These are phyloP conservation scores for Callocephalon fimbriatum DNA, from an alignment of 2,113 vertebrate genomes.

Conservation along the genomic window DNA sequence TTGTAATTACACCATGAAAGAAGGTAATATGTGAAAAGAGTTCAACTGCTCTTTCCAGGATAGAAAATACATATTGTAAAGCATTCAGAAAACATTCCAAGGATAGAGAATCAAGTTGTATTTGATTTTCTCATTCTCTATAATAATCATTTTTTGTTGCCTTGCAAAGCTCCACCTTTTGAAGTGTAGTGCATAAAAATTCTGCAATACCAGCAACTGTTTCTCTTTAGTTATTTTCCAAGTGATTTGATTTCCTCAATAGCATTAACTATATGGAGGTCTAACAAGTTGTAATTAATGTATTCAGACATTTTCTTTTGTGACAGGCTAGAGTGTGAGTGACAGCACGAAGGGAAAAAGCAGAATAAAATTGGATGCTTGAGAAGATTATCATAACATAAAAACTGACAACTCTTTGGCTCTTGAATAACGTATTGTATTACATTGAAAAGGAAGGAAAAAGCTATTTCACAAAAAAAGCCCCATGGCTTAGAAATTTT, in stretches of 20 bases:
- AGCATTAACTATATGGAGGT: slow-evolving; percentile 18
- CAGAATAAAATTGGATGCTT: slow-evolving; percentile 1
- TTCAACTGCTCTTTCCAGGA: neutral
- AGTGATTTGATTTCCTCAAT: slow-evolving; percentile 60
- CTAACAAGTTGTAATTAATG: slow-evolving; percentile 64
- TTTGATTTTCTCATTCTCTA: slow-evolving; percentile 36
- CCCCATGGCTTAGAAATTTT: neutral
- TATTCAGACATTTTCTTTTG: slow-evolving; percentile 50
- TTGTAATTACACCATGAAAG: slow-evolving; percentile 31
- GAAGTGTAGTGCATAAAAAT: neutral
- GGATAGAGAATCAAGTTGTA: neutral
- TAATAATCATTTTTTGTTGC: slow-evolving; percentile 31
- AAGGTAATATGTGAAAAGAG: neutral
- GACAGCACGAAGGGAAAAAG: slow-evolving; percentile 8
- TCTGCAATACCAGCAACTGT: neutral
- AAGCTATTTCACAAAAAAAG: neutral
- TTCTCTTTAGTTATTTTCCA: slow-evolving; percentile 65
- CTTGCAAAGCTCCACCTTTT: slow-evolving; percentile 22
- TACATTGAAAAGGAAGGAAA: neutral
- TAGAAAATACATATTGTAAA: neutral
- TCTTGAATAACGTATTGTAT: neutral
- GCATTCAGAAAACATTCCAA: slow-evolving; percentile 7
- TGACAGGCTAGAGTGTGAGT: slow-evolving; percentile 31
- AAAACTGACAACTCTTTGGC: slow-evolving; percentile 30
- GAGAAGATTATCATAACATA: slow-evolving; percentile 38